These are phyloP conservation scores for Crotophaga sulcirostris DNA, from an alignment of 2,113 vertebrate genomes.

Conservation along the genomic window DNA sequence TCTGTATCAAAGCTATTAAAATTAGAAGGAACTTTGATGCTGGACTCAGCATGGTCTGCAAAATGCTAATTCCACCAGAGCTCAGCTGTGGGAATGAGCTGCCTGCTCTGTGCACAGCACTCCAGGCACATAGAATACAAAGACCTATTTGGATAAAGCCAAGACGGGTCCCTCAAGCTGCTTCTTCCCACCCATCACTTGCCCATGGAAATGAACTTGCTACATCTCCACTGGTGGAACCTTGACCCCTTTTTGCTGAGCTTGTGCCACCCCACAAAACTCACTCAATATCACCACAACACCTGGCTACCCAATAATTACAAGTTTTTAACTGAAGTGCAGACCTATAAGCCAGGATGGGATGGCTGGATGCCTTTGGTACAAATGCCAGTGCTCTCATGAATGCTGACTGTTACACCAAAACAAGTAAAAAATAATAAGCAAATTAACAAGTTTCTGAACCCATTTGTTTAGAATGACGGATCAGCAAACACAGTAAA, in stretches of 20 bases:
- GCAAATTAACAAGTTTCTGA: constrained; percentile 40
- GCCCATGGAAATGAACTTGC: background rate
- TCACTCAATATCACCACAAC: background rate
- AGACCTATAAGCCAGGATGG: background rate
- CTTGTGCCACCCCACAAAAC: background rate
- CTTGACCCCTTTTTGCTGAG: background rate
- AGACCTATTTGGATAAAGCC: background rate
- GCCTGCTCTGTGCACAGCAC: background rate
- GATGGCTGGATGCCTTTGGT: background rate
- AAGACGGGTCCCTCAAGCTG: background rate
- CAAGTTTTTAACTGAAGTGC: background rate
- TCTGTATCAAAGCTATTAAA: background rate
- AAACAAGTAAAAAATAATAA: constrained; percentile 6
- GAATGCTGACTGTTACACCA: background rate
- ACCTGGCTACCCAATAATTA: constrained; percentile 13
- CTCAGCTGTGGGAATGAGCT: constrained; percentile 17
- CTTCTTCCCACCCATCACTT: background rate
- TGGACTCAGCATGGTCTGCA: background rate
- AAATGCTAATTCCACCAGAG: background rate
- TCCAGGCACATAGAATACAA: background rate
- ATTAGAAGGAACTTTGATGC: constrained; percentile 18
- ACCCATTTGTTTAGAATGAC: constrained; percentile 47
- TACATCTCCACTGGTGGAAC: background rate
- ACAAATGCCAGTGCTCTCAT: background rate
- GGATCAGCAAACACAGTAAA: constrained; percentile 21